Evolutionary conservation across 1,140 invertebrate species (phyloP).

Genomic region (Zaprionus kolodkinae): DNA sequence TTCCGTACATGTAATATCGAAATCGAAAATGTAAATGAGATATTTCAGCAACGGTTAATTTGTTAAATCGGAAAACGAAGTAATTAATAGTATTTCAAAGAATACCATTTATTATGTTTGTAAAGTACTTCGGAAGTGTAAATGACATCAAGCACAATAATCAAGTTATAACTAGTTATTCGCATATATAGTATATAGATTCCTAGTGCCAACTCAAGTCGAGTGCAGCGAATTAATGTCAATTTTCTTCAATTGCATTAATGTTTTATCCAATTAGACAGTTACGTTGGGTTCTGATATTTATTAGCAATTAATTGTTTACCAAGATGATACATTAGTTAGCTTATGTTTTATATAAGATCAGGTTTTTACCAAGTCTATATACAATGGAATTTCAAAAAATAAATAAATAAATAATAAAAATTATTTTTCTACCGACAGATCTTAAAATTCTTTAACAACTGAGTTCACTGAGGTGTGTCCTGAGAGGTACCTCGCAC

Average conservation of each 20-base stretch:
- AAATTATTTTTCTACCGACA: not conserved
- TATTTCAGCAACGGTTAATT: not conserved
- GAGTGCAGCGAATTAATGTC: not conserved
- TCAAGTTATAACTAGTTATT: not conserved
- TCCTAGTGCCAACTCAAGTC: not conserved
- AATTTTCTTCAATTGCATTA: slow-evolving; percentile 9
- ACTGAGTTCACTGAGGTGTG: slow-evolving; percentile 34
- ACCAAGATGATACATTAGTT: not conserved
- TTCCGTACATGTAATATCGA: not conserved
- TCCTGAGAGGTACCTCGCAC: slow-evolving; percentile 11
- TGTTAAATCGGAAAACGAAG: not conserved
- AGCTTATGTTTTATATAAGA: not conserved
- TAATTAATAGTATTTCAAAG: not conserved
- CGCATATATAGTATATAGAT: not conserved
- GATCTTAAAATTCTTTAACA: not conserved
- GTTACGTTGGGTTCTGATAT: not conserved
- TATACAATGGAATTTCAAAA: not conserved
- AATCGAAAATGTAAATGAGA: slow-evolving; percentile 3
- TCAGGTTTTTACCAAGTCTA: not conserved
- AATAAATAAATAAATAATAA: too few relatives aligned
- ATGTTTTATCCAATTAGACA: slow-evolving; percentile 2
- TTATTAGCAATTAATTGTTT: slow-evolving; percentile 2
- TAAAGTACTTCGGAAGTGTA: not conserved
- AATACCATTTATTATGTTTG: not conserved
- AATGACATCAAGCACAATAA: not conserved